Evolutionary conservation across 2,113 vertebrate genomes (phyloP).

Genomic region (Eudyptes chrysolophus): DNA sequence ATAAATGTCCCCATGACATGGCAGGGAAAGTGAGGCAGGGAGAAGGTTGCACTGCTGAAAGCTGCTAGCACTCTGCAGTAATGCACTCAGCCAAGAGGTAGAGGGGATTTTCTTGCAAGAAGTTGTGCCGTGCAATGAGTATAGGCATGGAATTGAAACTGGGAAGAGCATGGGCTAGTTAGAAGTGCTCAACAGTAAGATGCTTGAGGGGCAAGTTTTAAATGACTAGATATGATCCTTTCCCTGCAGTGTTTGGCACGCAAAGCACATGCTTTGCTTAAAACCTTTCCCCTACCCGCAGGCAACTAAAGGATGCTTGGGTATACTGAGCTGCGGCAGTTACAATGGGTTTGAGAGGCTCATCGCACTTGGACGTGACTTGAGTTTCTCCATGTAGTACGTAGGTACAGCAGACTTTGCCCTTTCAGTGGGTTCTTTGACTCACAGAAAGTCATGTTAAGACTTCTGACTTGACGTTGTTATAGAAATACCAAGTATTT

Average conservation of each 20-base stretch:
- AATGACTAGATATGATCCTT: background rate
- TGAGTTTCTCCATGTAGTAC: background rate
- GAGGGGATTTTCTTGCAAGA: background rate
- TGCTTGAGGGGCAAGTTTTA: background rate
- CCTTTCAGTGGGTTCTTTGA: background rate
- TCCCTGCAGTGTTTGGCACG: background rate
- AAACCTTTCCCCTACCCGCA: background rate
- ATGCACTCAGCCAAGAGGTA: background rate
- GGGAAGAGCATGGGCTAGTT: background rate
- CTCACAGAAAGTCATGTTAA: background rate
- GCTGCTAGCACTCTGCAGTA: background rate
- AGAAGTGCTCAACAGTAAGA: background rate
- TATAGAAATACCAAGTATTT: background rate
- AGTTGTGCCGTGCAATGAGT: background rate
- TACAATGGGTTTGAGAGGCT: background rate
- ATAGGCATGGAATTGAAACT: background rate
- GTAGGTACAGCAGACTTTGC: background rate
- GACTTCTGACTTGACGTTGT: background rate
- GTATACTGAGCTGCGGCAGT: background rate
- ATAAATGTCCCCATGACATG: background rate
- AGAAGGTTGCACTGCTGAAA: background rate
- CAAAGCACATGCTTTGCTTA: background rate
- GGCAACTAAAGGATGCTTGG: background rate
- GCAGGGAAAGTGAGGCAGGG: background rate
- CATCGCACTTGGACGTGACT: rapidly evolving